Percentiles rank a stretch among this genome's conserved stretches.
Conservation (phyloP, 2,797 vertebrate species). For the Trematomus bernacchii region DNA sequence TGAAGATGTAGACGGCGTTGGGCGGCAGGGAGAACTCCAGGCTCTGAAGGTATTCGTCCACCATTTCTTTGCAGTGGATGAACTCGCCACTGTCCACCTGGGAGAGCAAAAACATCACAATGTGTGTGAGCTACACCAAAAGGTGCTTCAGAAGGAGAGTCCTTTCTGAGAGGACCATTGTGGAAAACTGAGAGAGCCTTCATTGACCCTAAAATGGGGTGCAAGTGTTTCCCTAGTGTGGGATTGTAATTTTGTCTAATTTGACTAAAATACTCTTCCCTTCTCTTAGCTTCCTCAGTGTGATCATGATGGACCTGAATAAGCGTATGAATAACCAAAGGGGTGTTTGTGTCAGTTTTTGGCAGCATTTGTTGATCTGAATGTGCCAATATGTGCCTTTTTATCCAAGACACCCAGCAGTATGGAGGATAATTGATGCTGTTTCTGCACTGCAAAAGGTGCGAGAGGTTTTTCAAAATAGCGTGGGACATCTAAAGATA, state of each 20-base stretch:
- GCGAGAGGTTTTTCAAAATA: neutral
- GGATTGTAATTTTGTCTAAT: neutral
- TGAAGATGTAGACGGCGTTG: constrained; percentile 80
- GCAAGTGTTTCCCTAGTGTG: neutral
- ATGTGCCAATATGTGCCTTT: constrained; percentile 8
- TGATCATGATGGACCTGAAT: neutral
- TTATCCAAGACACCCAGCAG: neutral
- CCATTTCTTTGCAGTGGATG: constrained; percentile 84
- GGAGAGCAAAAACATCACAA: neutral
- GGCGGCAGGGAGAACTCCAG: constrained; percentile 73
- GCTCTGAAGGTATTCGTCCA: constrained; percentile 79
- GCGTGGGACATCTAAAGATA: neutral
- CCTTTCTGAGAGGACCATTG: neutral
- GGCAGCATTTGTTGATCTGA: neutral
- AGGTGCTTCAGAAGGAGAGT: no score
- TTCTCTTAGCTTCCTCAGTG: neutral
- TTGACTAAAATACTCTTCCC: neutral
- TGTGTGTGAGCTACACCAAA: neutral
- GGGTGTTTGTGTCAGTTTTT: neutral
- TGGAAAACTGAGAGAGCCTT: neutral
- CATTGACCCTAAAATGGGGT: neutral
- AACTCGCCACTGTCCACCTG: constrained; percentile 82
- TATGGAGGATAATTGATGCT: neutral
- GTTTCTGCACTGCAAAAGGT: neutral
- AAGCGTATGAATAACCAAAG: neutral